Base-by-base conservation (phyloP, 2,113 vertebrate genomes). In the Notothenia coriiceps region DNA sequence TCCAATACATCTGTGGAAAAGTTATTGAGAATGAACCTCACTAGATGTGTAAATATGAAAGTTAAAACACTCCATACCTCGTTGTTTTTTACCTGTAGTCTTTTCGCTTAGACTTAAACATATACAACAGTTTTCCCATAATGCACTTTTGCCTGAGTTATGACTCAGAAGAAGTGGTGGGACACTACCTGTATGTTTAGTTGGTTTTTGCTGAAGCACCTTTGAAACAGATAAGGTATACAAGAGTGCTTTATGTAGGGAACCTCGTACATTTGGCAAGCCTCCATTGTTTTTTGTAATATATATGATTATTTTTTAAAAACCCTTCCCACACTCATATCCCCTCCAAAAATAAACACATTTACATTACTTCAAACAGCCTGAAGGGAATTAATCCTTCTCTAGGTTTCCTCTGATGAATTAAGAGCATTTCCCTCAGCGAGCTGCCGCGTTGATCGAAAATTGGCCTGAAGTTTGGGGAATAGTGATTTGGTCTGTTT, bases 401-500 rank as follows among this genome's bases (percentile, higher is more conserved):
- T 74, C 70, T 65, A 33, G 74, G 82, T 92, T 90, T 80, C 73
- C 88, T 89, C 83, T 68, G 70, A 88, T 86, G 91, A 92, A 91
- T 94, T 92, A 74, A 84, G 83, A 91, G 77, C 80, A 68, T 88
- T 90, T 91, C 90, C 91, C 87, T 61, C 83, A 69, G 82, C 84
- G 80, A 68, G 63, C 64, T 35, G 1, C 52, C 54, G 75, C 81
- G 85, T 84, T 82, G 88, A 91, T 89, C 62, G 89, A 85, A 94
- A 94, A 94, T 87, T 86, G 90, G 89, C 71, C 85, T 91, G 80
- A 88, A 93, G 91, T 94, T 93, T 91, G 77, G 93, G 94, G 91
- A 94, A 94, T 94, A 93, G 90, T 74, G 85, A 91, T 92, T 88
- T 92, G 89, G 91, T 94, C 87, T 89, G 83, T 87, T 95, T 94